Percentiles rank a stretch among this genome's conserved stretches.
These are phyloP conservation scores for Holothuria glaberrima DNA, from an alignment of 35 echinoderm and acorn worm species.

Conservation along the genomic window DNA sequence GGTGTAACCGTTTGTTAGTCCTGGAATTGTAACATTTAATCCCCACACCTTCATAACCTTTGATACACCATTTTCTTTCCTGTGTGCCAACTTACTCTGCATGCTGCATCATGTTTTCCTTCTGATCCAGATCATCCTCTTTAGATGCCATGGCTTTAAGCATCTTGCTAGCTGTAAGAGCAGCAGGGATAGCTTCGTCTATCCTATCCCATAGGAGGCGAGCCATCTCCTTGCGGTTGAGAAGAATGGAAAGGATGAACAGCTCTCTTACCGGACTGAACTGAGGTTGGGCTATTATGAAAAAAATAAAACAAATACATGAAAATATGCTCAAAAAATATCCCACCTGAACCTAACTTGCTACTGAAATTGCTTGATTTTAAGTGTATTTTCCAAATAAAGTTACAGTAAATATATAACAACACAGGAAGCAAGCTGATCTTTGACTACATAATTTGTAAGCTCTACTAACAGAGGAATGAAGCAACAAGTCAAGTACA, in stretches of 20 bases:
- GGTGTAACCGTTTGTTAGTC: too few species aligned
- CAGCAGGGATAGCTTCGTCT: constrained; percentile 80
- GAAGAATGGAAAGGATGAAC: constrained; percentile 80
- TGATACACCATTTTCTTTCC: too few species aligned
- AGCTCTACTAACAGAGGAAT: too few species aligned
- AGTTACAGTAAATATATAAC: too few species aligned
- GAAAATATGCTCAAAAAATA: not conserved
- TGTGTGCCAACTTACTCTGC: constrained; percentile 70
- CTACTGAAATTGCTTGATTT: too few species aligned
- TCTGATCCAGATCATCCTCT: constrained; percentile 77
- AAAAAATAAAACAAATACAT: not conserved
- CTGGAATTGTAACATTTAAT: too few species aligned
- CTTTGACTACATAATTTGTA: too few species aligned
- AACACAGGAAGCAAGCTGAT: too few species aligned
- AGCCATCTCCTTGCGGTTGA: constrained; percentile 85
- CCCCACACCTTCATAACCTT: too few species aligned
- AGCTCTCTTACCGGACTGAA: constrained; percentile 86
- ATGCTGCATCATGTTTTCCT: constrained; percentile 33
- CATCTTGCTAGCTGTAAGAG: constrained; percentile 85
- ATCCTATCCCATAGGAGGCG: constrained; percentile 89
- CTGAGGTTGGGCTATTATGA: constrained; percentile 11
- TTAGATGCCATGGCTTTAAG: constrained; percentile 86
- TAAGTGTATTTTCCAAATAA: too few species aligned
- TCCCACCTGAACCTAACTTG: not conserved
- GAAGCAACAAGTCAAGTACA: too few species aligned